These are phyloP conservation scores for Campoplex nolae DNA, from an alignment of 2,888 invertebrate genomes.

Conservation along the genomic window DNA sequence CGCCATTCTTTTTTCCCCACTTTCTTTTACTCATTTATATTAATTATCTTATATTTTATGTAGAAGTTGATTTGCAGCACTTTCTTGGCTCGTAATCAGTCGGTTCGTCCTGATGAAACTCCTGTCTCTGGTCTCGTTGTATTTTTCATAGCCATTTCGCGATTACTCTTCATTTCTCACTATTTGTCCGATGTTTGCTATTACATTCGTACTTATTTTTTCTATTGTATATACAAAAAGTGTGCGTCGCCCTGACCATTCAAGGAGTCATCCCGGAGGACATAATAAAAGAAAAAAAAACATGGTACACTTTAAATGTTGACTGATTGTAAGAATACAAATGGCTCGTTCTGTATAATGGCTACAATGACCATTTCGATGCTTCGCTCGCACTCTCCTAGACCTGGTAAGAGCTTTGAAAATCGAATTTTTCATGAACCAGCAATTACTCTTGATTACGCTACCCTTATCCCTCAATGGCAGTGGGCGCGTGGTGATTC, in stretches of 20 bases:
- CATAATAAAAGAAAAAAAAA: not conserved
- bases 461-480: conserved; percentile 34
- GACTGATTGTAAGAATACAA: conserved; percentile 65
- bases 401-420: conserved; percentile 9
- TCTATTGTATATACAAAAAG: not conserved
- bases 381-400: not conserved
- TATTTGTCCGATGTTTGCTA: conserved; percentile 15
- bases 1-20: not conserved
- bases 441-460: conserved; percentile 77
- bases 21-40: conserved; percentile 10
- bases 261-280: not conserved
- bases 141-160: conserved; percentile 11
- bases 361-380: not conserved
- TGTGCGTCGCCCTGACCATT: conserved; percentile 12
- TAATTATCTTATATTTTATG: not conserved
- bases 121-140: not conserved
- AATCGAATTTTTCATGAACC: conserved; percentile 58
- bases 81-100: not conserved
- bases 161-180: conserved; percentile 30
- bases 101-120: not conserved
- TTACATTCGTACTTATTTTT: conserved; percentile 37
- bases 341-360: conserved; percentile 20
- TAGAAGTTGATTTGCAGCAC: not conserved
- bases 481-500: not conserved
- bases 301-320: conserved; percentile 59